phyloP scores from a whole-genome alignment of 2,888 invertebrate species.

The Hydraecia micacea region DNA sequence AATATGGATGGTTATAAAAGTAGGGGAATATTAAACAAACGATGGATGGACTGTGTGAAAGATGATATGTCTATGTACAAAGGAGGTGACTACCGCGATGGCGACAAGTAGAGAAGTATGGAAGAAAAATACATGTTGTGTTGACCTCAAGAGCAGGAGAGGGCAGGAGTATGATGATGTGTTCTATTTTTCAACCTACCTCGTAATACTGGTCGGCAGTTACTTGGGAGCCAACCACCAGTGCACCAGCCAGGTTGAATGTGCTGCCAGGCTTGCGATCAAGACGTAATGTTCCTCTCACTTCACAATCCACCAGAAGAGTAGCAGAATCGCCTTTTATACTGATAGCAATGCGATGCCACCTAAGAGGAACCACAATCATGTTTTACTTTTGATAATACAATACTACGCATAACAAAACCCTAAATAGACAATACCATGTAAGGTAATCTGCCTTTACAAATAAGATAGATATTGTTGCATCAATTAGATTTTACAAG shows the following conservation, averaged over 20 bases:
- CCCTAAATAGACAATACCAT: neutral
- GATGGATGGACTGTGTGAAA: neutral
- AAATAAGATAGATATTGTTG: neutral
- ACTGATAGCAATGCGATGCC: conserved; percentile 96
- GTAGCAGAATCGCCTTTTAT: conserved; percentile 95
- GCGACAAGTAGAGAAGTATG: neutral
- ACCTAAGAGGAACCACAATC: conserved; percentile 84
- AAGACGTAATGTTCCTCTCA: conserved; percentile 91
- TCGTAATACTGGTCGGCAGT: conserved; percentile 92
- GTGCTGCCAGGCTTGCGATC: conserved; percentile 91
- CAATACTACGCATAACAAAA: neutral
- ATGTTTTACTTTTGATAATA: neutral
- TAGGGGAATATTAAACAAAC: neutral
- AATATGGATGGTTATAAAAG: neutral
- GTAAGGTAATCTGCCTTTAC: neutral
- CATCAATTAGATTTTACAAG: neutral
- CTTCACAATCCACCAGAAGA: conserved; percentile 93
- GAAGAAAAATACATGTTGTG: neutral
- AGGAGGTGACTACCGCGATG: neutral
- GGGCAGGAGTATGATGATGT: neutral
- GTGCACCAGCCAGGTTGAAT: conserved; percentile 93
- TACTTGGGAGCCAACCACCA: conserved; percentile 94
- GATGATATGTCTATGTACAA: neutral
- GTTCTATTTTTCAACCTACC: conserved; percentile 77
- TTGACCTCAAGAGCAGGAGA: too few relatives aligned